phyloP scores from a whole-genome alignment of 2,113 vertebrate genomes.

The Engystomops pustulosus region DNA sequence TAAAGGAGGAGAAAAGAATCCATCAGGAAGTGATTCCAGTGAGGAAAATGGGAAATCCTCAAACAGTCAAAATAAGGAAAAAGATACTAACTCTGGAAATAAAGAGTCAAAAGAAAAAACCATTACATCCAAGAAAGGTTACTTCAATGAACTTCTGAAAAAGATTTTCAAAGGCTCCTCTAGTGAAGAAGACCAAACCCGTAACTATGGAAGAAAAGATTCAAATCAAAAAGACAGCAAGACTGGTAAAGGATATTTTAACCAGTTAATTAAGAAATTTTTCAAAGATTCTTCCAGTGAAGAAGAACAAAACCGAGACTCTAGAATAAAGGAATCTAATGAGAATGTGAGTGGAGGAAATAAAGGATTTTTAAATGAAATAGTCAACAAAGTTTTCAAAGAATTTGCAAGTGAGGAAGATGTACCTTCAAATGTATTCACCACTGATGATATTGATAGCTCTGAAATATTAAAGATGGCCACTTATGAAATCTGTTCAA shows the following conservation, averaged over 20 bases:
- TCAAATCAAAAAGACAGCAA: background rate
- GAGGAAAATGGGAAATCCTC: background rate
- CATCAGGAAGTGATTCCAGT: background rate
- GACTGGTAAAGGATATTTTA: background rate
- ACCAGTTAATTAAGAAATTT: background rate
- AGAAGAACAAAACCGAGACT: background rate
- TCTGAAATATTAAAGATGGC: background rate
- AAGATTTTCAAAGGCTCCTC: background rate
- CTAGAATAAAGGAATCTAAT: background rate
- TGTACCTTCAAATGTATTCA: background rate
- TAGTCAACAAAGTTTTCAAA: background rate
- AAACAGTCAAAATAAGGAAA: background rate
- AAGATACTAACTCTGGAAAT: background rate
- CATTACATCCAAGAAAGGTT: background rate
- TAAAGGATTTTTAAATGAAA: background rate
- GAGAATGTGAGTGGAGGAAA: no score
- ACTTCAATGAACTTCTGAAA: background rate
- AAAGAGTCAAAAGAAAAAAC: background rate
- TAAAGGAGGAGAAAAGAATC: no score
- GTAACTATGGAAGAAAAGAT: background rate
- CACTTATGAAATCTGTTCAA: background rate
- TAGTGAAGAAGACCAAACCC: constrained; percentile 1
- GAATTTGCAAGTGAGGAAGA: background rate
- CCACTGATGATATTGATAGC: background rate
- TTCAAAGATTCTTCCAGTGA: background rate